These are phyloP conservation scores for Lontra canadensis DNA, from an alignment of 2,113 vertebrate species.

Conservation along the genomic window DNA sequence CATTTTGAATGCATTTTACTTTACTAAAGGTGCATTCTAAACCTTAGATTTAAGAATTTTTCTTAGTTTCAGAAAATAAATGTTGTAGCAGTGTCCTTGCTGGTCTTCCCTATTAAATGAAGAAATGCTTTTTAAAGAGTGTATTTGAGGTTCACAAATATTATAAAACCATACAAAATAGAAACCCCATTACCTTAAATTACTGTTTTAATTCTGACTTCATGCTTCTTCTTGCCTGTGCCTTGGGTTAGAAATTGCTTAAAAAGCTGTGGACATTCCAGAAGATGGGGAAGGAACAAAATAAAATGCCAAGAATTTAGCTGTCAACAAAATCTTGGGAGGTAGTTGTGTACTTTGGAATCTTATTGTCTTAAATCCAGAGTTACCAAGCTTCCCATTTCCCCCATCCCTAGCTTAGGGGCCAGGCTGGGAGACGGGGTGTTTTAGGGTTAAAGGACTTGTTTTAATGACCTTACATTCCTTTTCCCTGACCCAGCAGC, in stretches of 20 bases:
- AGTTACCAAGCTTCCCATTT: neutral
- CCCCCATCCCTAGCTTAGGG: neutral
- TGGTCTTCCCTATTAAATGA: neutral
- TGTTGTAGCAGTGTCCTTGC: too few species aligned
- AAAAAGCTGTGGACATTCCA: conserved; percentile 49
- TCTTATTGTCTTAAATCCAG: neutral
- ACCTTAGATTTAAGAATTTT: neutral
- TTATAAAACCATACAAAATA: neutral
- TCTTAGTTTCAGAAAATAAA: neutral
- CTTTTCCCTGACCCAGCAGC: neutral
- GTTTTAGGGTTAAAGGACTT: neutral
- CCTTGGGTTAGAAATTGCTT: conserved; percentile 41
- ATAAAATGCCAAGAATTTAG: conserved; percentile 68
- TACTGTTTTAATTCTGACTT: neutral
- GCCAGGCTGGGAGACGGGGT: neutral
- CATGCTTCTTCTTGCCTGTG: neutral
- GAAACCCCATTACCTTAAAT: neutral
- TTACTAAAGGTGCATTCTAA: neutral
- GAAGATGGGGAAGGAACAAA: conserved; percentile 66
- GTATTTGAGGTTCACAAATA: neutral
- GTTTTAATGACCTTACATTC: neutral
- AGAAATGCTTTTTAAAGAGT: neutral
- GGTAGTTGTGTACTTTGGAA: conserved; percentile 1
- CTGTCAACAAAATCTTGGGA: conserved; percentile 30
- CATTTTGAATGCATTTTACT: neutral